These are phyloP conservation scores for Hepsetus odoe DNA, from an alignment of 2,113 vertebrate genomes.

Conservation along the genomic window DNA sequence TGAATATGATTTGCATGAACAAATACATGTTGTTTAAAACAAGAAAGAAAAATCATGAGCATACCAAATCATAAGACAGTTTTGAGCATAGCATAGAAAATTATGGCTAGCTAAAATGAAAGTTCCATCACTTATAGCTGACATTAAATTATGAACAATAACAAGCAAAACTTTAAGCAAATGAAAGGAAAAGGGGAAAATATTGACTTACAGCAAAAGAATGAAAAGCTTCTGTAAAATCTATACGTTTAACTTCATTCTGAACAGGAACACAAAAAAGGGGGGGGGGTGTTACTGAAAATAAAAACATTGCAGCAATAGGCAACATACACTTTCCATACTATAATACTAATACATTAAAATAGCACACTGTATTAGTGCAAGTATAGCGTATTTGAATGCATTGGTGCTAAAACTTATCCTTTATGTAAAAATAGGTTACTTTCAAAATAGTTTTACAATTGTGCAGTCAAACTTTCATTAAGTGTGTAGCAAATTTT, in stretches of 20 bases:
- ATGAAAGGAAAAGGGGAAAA: conserved; percentile 74
- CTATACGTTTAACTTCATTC: conserved; percentile 85
- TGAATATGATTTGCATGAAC: conserved; percentile 17
- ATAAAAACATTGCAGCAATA: conserved; percentile 70
- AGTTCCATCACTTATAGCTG: conserved; percentile 56
- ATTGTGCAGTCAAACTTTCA: neutral
- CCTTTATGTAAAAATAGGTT: neutral
- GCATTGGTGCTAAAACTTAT: neutral
- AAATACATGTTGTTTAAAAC: conserved; percentile 16
- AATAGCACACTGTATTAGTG: neutral
- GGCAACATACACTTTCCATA: conserved; percentile 33
- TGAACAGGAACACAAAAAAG: conserved; percentile 74
- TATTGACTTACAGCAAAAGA: conserved; percentile 84
- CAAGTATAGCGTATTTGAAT: neutral
- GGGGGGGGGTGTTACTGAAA: conserved; percentile 58
- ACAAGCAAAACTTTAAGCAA: conserved; percentile 58
- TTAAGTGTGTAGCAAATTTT: neutral
- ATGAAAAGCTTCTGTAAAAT: conserved; percentile 85
- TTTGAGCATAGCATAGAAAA: conserved; percentile 48
- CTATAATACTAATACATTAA: neutral
- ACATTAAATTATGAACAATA: conserved; percentile 47
- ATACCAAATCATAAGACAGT: conserved; percentile 27
- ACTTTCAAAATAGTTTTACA: too few relatives aligned
- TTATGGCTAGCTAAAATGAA: conserved; percentile 30
- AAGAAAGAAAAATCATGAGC: conserved; percentile 18